Conservation (phyloP, 2,888 invertebrate species). For the Chirona hameri region DNA sequence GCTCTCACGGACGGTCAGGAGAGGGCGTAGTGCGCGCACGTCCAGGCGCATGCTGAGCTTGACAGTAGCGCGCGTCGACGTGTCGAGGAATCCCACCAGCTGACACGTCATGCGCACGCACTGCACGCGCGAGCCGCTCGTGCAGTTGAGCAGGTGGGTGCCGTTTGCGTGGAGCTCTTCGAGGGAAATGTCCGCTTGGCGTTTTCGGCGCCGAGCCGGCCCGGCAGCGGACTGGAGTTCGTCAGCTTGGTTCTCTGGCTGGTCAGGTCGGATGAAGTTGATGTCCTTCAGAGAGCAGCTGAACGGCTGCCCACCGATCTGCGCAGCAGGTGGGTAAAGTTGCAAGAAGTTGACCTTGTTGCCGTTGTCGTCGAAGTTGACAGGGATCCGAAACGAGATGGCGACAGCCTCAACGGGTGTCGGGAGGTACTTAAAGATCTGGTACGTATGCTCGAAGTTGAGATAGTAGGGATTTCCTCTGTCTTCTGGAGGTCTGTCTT, state of each 20-base stretch:
- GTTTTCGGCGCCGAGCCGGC: background rate
- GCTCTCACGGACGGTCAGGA: background rate
- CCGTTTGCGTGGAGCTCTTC: background rate
- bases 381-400: background rate
- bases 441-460: background rate
- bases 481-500: background rate
- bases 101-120: slow-evolving; percentile 29
- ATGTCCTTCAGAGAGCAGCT: background rate
- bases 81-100: background rate
- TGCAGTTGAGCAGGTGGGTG: background rate
- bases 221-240: too few species aligned
- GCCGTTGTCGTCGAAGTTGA: background rate
- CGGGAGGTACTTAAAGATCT: slow-evolving; percentile 3
- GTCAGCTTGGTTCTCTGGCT: background rate
- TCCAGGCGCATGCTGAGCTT: background rate
- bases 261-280: background rate
- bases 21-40: background rate
- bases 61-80: background rate
- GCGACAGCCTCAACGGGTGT: slow-evolving; percentile 5
- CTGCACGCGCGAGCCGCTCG: background rate
- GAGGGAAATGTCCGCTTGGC: background rate
- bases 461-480: background rate
- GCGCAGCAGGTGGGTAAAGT: background rate
- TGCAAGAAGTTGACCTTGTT: background rate
- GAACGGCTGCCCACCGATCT: background rate